Base-by-base conservation (phyloP, 2,797 vertebrate genomes). In the Tangara arthus region DNA sequence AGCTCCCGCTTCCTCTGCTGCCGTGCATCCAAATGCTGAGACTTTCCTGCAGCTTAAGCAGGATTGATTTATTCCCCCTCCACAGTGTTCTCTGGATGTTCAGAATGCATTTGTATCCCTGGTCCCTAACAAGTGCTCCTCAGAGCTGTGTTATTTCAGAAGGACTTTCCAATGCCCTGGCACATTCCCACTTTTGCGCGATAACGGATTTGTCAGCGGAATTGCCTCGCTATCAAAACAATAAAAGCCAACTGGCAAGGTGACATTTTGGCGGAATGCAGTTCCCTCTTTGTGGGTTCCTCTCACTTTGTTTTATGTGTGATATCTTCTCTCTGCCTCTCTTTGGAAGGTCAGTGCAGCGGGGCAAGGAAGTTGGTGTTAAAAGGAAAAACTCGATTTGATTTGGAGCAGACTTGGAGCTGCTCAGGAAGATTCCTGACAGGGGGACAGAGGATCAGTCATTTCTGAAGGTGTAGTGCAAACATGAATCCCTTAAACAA, bases 211-310 rank as follows among this genome's bases (percentile, higher is more conserved):
- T 84, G 95, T 91, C 95, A 86, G 94, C 2, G 3, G 77, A 97
- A 96, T 77, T 92, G 89, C 89, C 72, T 95, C 14, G 49, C 90
- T 89, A 90, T 95, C 93, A 95, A 83, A 93, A 90, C 91, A 92
- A 82, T 92, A 96, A 97, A 96, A 92, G 46, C 88, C 84, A 83
- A 30, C 87, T 71, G 28, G 39, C 82, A 95, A 96, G 94, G 96
- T 97, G 96, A 97, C 95, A 95, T 95, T 97, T 94, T 42, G n/a
- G 93, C 83, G 82, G 80, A 94, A 96, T 93, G 96, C 93, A 90
- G 95, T 90, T 96, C 89, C 55, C 93, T 73, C 92, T 89, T 77
- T 24, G 65, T 83, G 90, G 56, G 89, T 53, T 92, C 68, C 69
- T 80, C 82, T 81, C 63, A 86, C 68, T 96, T 90, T 95, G 96